These are phyloP conservation scores for Microtus oregoni DNA, from an alignment of 2,113 vertebrate genomes.

Conservation along the genomic window DNA sequence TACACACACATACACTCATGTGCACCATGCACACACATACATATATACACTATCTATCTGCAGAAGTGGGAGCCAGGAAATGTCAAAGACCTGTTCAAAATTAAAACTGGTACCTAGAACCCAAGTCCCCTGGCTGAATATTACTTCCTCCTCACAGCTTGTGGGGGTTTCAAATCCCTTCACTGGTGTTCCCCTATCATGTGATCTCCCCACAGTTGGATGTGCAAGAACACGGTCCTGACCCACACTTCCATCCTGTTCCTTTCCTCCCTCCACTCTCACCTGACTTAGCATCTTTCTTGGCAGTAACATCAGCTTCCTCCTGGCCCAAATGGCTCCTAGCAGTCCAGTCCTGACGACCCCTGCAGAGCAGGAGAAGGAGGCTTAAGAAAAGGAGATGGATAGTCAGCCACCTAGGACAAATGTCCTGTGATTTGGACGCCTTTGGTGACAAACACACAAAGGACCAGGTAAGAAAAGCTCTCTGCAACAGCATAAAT, in stretches of 20 bases:
- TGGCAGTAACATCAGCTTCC: too few species aligned
- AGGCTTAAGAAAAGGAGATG: background rate
- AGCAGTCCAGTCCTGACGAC: background rate
- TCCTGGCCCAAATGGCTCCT: background rate
- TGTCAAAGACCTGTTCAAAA: background rate
- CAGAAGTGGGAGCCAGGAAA: background rate
- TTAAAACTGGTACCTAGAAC: background rate
- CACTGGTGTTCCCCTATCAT: background rate
- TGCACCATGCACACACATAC: background rate
- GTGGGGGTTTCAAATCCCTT: background rate
- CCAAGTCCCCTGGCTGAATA: background rate
- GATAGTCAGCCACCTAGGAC: background rate
- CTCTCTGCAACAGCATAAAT: conserved; percentile 58
- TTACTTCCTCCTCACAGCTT: background rate
- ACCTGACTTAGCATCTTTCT: background rate
- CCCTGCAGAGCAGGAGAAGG: background rate
- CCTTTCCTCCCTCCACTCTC: too few species aligned
- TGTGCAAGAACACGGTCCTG: background rate
- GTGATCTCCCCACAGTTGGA: fast-evolving
- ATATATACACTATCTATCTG: too few species aligned
- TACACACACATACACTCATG: background rate
- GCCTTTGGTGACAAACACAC: background rate
- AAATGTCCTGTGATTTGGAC: background rate
- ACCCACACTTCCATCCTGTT: too few species aligned
- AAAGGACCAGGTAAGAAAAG: conserved; percentile 23